Base-by-base conservation (phyloP, 2,888 invertebrate genomes). In the Globia sparganii region DNA sequence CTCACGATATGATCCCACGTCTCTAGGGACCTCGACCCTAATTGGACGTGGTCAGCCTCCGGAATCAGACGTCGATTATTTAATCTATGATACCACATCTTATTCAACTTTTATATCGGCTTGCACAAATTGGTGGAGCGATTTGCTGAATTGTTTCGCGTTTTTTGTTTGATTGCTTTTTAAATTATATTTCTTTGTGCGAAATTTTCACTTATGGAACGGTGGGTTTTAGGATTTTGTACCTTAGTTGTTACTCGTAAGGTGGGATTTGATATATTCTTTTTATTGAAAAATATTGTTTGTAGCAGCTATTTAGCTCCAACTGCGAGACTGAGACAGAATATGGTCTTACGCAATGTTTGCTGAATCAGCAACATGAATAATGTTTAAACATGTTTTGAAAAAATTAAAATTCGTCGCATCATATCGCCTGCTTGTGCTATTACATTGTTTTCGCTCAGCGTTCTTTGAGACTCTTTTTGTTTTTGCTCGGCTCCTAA, bases 21-120 rank as follows among this genome's bases (percentile, higher is more conserved):
- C 89, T 93, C 91, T 69, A 58, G 93, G 90, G 94, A 91, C 88
- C 88, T 78, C 88, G 90, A 90, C 93, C 94, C 94, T 95, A 95
- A 95, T 95, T 95, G 94, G 91, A 95, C 95, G 95, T 93, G 95
- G 93, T 91, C 92, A 90, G 94, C 94, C 94, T 94, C 88, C 90
- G 87, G 90, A 93, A 94, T 94, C 91, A 92, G 89, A 90, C 89
- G 90, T 88, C 92, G 91, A 94, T 94, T 94, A 94, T 94, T 94
- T 94, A 94, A 95, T 94, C 92, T 94, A 92, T 91, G 90, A 91
- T 91, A 91, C 90, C 87, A 86, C 86, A 90, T 90, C 91, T 89
- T 86, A 85, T 80, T 85, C 81, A 85, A 90, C 83, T 85, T 86
- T 90, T 88, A 84, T 89, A 84, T 86, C 87, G 80, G 75, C 81